phyloP scores from a whole-genome alignment of 1,140 invertebrate species.

The Lucilia cuprina region DNA sequence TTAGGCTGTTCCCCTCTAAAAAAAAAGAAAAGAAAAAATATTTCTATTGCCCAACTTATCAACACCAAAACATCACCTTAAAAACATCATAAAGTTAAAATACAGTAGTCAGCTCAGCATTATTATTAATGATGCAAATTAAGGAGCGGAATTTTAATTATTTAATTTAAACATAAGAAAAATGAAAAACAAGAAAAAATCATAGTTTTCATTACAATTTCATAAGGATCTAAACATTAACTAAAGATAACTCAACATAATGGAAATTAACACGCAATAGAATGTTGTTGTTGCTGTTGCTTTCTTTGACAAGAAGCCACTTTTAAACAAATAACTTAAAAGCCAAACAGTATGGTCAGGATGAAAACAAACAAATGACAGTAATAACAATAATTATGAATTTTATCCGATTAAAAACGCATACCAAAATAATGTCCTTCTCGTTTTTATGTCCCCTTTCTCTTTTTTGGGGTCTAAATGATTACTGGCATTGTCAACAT shows the following conservation, averaged over 20 bases:
- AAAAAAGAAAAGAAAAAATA: no score
- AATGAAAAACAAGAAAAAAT: conserved; percentile 1
- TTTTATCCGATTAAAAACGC: conserved; percentile 59
- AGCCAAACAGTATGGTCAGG: not conserved
- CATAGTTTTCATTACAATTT: conserved; percentile 38
- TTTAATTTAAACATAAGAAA: conserved; percentile 50
- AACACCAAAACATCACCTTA: not conserved
- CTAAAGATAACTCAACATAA: conserved; percentile 51
- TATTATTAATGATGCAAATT: conserved; percentile 49
- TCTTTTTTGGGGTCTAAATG: not conserved
- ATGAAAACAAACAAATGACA: conserved; percentile 53
- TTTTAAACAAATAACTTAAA: not conserved
- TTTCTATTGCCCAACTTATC: conserved; percentile 22
- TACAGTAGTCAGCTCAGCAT: conserved; percentile 38
- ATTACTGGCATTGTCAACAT: not conserved
- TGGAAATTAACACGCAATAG: conserved; percentile 60
- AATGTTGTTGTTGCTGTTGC: not conserved
- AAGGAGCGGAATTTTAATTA: conserved; percentile 62
- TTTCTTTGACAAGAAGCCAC: not conserved
- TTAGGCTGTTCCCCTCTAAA: no score
- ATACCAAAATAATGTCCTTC: not conserved
- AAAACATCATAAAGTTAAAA: not conserved
- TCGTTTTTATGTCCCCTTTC: not conserved
- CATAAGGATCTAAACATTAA: not conserved
- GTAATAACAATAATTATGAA: conserved; percentile 63